Conservation (phyloP, 1,140 invertebrate genomes). For the Bathynomus jamesi region DNA sequence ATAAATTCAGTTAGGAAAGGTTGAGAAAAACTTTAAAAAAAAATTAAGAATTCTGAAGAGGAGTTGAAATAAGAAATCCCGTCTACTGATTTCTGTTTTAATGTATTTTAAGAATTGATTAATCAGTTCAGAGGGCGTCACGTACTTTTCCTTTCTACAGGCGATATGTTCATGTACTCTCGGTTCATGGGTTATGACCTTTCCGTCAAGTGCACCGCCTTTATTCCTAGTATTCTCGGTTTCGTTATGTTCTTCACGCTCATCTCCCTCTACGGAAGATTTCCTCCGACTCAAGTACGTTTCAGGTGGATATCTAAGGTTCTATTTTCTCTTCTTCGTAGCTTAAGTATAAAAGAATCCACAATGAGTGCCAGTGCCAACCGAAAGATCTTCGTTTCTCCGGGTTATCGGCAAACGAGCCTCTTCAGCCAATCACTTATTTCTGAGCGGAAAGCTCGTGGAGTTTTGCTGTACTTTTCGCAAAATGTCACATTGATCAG, state of each 20-base stretch:
- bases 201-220: slow-evolving; percentile 46
- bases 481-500: not conserved
- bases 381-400: no score
- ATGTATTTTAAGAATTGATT: no score
- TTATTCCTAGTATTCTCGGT: slow-evolving; percentile 45
- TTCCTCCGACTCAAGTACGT: slow-evolving; percentile 39
- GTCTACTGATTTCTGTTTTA: no score
- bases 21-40: no score
- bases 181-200: slow-evolving; percentile 47
- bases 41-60: no score
- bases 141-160: slow-evolving; percentile 39
- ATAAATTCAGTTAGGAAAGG: no score
- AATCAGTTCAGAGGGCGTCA: no score
- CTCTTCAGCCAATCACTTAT: not conserved
- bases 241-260: slow-evolving; percentile 47
- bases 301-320: no score
- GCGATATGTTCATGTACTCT: slow-evolving; percentile 50
- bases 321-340: not conserved
- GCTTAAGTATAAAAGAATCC: not conserved
- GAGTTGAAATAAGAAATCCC: no score
- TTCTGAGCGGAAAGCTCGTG: not conserved
- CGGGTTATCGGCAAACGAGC: not conserved
- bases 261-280: slow-evolving; percentile 48
- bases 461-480: not conserved
- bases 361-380: no score